Evolutionary conservation across 2,888 invertebrate genomes (phyloP), one percentile per base, ranked within the genome.

Genomic region (Phaedon cochleariae): DNA sequence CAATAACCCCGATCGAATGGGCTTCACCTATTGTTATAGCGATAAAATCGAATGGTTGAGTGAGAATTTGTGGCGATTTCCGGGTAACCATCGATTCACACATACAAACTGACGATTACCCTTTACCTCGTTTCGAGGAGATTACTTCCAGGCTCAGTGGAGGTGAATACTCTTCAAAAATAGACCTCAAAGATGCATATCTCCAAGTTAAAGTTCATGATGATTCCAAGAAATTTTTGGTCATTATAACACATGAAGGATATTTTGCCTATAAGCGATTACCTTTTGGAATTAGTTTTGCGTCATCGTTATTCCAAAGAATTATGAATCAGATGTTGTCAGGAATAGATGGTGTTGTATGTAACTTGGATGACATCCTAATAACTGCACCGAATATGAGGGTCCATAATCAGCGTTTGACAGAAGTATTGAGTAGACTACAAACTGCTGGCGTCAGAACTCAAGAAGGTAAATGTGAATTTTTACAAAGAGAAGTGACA

Each of bases 71-170:
- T 29, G 65, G 51, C 3, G 59, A 64, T 60, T 64, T 64, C 18
- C 48, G 48, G 18, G 48, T 64, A 5, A 60, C 64, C 12, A 41
- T 65, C 26, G 61, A 61, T 20, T 48, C 48, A 15, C 29, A 55
- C 15, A 55, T 65, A n/a, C 51, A 65, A 49, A 46, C 52, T 12
- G 67, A 67, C 21, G 62, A 67, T 20, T 63, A 64, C 41, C 69
- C 67, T 18, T 58, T 70, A 48, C 70, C 68, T 7, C 49, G 68
- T 12, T 66, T 63, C 48, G 70, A 70, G 34, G 66, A 68, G 26
- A 51, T 65, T 6, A 66, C 57, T 17, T 21, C 63, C 10, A 55
- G 60, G 57, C 41, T 68, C 18, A 41, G 46, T 10, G 59, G 53
- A 1, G 51, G 62, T 5, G 17, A 49, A 48, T 37, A 57, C 45